phyloP scores from a whole-genome alignment of 2,888 invertebrate species.

The Agrotis clavis region DNA sequence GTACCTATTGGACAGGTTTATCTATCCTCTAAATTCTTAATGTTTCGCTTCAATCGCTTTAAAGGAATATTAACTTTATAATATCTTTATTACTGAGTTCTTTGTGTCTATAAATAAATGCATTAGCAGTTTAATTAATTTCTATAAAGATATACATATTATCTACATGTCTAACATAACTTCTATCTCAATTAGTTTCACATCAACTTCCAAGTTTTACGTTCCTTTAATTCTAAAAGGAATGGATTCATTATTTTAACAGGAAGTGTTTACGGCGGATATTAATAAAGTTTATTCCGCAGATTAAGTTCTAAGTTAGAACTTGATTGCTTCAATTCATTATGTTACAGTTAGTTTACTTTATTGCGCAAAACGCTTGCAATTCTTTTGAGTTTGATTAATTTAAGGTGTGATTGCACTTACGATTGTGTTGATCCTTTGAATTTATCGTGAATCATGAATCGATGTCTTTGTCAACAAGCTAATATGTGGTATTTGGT shows the following conservation, averaged over 20 bases:
- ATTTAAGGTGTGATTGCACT: not conserved
- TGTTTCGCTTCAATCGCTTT: not conserved
- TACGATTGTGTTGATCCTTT: not conserved
- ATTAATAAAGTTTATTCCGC: slow-evolving; percentile 12
- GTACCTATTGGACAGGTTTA: slow-evolving; percentile 6
- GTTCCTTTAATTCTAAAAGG: not conserved
- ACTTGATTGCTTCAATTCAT: slow-evolving; percentile 8
- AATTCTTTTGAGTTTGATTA: not conserved
- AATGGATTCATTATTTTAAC: slow-evolving; percentile 12
- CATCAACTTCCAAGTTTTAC: slow-evolving; percentile 11
- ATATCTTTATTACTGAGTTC: not conserved
- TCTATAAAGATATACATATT: not conserved
- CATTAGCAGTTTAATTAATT: slow-evolving; percentile 3
- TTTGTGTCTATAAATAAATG: not conserved
- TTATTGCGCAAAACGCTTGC: slow-evolving; percentile 17
- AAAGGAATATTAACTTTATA: not conserved
- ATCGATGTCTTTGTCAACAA: not conserved
- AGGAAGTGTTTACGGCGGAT: slow-evolving; percentile 16
- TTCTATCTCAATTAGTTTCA: not conserved
- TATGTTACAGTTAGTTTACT: slow-evolving; percentile 11
- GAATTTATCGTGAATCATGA: not conserved
- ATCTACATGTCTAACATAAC: slow-evolving; percentile 1
- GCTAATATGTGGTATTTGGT: too few relatives aligned
- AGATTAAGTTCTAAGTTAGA: slow-evolving; percentile 2
- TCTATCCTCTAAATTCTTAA: not conserved